Evolutionary conservation across 2,888 invertebrate genomes (phyloP), one percentile per base, ranked within the genome.

Genomic region (Strigamia maritima): DNA sequence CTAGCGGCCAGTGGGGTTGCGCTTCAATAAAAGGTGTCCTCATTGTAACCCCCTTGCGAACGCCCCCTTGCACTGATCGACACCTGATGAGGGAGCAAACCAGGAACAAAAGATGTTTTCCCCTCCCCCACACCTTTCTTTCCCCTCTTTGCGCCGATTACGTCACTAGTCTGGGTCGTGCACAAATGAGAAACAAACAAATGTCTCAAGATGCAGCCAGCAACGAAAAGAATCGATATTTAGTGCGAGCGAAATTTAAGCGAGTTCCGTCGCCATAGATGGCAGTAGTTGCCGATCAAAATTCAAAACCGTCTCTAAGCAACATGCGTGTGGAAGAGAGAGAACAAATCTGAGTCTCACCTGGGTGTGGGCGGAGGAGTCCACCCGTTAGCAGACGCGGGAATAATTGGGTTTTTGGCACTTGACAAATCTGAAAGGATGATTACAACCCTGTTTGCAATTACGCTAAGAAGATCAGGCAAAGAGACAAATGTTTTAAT

Each of bases 271-370:
- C 65, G 65, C 65, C 65, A 65, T 65, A 65, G 65, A 65, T 65
- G 65, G 65, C 65, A 65, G 65, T 65, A 65, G 65, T 65, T 65
- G 65, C 65, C 65, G 65, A 65, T 65, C 65, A 65, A 65, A 65
- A 65, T 65, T 65, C 65, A 65, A 65, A 65, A 65, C 14, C 65
- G 65, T 65, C 65, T 65, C 65, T 14, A 65, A 65, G 65, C 65
- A 65, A 65, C 65, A 65, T 49, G 49, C 49, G 49, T 49, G 49
- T 49, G 49, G 19, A 49, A 49, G 49, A 49, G 49, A 44, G 44
- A 49, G 49, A 49, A 49, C 65, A 65, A 65, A 65, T 65, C 65
- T 26, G 65, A 65, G 65, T 65, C 65, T 65, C 65, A 65, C 65
- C 65, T 65, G 65, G 65, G 65, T 65, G 65, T 65, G 65, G 65